These are phyloP conservation scores for Cavia porcellus DNA, from an alignment of 2,113 vertebrate genomes.

Conservation along the genomic window DNA sequence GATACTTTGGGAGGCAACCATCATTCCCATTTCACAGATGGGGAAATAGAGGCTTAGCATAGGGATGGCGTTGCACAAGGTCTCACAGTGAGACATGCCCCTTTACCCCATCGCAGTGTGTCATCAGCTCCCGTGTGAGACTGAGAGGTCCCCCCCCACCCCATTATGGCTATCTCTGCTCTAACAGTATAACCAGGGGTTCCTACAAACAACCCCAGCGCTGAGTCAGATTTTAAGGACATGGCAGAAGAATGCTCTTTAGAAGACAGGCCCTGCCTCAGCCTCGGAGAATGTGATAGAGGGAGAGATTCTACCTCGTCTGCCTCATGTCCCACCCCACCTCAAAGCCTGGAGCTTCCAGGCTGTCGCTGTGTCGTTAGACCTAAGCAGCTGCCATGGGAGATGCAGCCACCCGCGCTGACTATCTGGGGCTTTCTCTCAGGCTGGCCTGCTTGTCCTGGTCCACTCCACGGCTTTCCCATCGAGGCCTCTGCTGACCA, in stretches of 20 bases:
- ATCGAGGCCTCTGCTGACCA: not conserved
- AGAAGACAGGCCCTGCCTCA: not conserved
- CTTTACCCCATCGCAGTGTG: not conserved
- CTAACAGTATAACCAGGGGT: not conserved
- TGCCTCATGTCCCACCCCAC: accelerated
- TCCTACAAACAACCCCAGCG: not conserved
- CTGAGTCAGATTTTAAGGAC: not conserved
- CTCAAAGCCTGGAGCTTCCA: not conserved
- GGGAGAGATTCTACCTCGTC: not conserved
- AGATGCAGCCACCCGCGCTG: no score
- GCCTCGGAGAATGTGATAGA: not conserved
- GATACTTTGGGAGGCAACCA: not conserved
- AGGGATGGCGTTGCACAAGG: conserved; percentile 44
- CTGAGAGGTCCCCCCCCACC: not conserved
- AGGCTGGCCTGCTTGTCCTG: not conserved
- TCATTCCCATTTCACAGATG: conserved; percentile 71
- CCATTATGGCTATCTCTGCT: not conserved
- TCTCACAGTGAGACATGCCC: conserved; percentile 3
- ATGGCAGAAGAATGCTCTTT: not conserved
- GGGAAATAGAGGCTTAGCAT: conserved; percentile 80
- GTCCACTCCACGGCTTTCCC: not conserved
- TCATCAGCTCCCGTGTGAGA: not conserved
- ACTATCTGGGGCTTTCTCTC: not conserved
- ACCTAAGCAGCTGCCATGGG: accelerated
- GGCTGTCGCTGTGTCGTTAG: not conserved